Evolutionary conservation across 2,888 invertebrate species (phyloP).

Genomic region (Diachrysia chrysitis): DNA sequence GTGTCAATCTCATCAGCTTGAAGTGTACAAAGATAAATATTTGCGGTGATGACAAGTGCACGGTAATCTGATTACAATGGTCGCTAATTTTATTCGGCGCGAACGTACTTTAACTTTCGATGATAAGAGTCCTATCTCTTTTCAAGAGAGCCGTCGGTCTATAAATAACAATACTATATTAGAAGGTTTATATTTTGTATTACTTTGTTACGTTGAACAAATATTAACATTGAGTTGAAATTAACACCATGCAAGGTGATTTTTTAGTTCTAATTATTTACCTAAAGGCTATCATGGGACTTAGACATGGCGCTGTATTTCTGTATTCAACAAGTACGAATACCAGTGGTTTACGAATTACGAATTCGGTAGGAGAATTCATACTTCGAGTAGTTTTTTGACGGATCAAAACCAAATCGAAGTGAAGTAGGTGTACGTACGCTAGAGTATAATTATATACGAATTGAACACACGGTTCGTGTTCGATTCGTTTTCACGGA

Average conservation of each 20-base stretch:
- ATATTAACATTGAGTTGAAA: slow-evolving; percentile 4
- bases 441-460: too few species aligned
- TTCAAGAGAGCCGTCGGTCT: neutral
- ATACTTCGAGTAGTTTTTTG: too few species aligned
- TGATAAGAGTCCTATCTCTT: slow-evolving; percentile 29
- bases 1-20: slow-evolving; percentile 5
- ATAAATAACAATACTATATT: slow-evolving; percentile 1
- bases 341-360: too few species aligned
- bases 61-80: slow-evolving; percentile 30
- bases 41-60: slow-evolving; percentile 12
- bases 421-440: too few species aligned
- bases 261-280: neutral
- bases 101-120: neutral
- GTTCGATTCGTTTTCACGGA: too few species aligned
- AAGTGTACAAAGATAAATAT: slow-evolving; percentile 14
- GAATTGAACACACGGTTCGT: too few species aligned
- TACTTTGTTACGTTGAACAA: neutral
- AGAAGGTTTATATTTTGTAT: neutral
- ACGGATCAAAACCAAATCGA: too few species aligned
- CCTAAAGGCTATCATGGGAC: too few species aligned
- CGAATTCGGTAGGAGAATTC: too few species aligned
- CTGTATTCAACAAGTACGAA: too few species aligned
- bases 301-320: too few species aligned
- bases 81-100: slow-evolving; percentile 11
- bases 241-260: neutral